Evolutionary conservation across 2,113 vertebrate species (phyloP).

Genomic region (Petromus typicus): DNA sequence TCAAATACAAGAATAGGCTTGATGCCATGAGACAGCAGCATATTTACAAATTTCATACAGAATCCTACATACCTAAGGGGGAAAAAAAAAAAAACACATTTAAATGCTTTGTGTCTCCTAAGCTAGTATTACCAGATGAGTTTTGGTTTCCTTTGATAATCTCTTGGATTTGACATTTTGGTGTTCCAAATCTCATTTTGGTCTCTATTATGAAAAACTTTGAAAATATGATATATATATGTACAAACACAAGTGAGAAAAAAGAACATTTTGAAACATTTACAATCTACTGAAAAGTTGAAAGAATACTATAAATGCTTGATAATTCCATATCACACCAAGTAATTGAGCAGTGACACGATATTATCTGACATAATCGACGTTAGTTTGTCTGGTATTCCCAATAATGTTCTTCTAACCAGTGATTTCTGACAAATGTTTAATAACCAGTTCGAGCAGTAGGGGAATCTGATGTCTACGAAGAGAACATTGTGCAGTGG

Average conservation of each 20-base stretch:
- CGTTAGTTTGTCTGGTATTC: neutral
- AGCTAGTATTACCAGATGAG: neutral
- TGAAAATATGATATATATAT: neutral
- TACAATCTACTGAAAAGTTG: slow-evolving; percentile 11
- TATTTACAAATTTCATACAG: slow-evolving; percentile 98
- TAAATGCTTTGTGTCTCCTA: neutral
- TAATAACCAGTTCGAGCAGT: neutral
- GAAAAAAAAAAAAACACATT: slow-evolving; percentile 35
- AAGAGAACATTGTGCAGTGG: neutral
- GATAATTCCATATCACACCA: neutral
- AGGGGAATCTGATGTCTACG: neutral
- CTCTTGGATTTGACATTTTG: neutral
- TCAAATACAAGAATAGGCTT: slow-evolving; percentile 97
- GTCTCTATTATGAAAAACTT: too few relatives aligned
- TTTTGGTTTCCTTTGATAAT: neutral
- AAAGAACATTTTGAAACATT: slow-evolving; percentile 3
- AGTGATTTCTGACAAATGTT: neutral
- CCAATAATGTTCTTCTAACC: neutral
- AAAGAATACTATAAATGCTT: neutral
- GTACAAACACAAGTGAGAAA: neutral
- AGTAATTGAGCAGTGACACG: neutral
- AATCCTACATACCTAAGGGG: slow-evolving; percentile 93
- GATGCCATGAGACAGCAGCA: slow-evolving; percentile 93
- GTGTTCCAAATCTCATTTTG: neutral
- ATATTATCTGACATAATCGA: neutral